phyloP scores from a whole-genome alignment of 1,140 invertebrate genomes.

The Arion vulgaris region DNA sequence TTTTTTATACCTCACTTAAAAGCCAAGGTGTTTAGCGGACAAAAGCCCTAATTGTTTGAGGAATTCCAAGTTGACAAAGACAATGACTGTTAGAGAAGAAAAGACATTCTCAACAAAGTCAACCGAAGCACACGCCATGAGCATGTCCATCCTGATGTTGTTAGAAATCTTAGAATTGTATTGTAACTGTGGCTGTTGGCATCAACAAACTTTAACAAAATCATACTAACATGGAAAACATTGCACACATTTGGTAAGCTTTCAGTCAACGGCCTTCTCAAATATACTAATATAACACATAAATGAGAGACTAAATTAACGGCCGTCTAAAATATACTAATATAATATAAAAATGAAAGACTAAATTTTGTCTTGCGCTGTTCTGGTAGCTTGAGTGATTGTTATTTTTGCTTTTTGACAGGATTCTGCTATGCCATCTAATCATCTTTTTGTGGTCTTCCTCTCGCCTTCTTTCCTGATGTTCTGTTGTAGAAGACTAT shows the following conservation, averaged over 20 bases:
- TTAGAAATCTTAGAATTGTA: not conserved
- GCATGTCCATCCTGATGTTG: not conserved
- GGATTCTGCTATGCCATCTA: no score
- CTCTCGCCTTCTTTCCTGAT: no score
- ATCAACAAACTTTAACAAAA: not conserved
- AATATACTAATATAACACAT: not conserved
- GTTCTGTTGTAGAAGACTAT: no score
- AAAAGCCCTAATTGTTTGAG: conserved; percentile 8
- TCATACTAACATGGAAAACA: not conserved
- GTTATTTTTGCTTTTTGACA: no score
- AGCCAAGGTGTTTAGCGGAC: conserved; percentile 7
- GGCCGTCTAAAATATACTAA: no score
- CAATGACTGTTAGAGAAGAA: conserved; percentile 9
- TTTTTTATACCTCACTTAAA: not conserved
- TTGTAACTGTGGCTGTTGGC: not conserved
- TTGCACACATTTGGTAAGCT: not conserved
- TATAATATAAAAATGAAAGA: no score
- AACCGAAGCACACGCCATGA: conserved; percentile 1
- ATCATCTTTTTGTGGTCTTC: no score
- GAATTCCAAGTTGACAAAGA: conserved; percentile 20
- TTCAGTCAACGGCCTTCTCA: not conserved
- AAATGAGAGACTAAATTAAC: no score
- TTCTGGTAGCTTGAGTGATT: no score
- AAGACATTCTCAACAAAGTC: not conserved
- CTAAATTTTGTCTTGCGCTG: no score